phyloP scores from a whole-genome alignment of 2,888 invertebrate species.

The Orthosia incerta region DNA sequence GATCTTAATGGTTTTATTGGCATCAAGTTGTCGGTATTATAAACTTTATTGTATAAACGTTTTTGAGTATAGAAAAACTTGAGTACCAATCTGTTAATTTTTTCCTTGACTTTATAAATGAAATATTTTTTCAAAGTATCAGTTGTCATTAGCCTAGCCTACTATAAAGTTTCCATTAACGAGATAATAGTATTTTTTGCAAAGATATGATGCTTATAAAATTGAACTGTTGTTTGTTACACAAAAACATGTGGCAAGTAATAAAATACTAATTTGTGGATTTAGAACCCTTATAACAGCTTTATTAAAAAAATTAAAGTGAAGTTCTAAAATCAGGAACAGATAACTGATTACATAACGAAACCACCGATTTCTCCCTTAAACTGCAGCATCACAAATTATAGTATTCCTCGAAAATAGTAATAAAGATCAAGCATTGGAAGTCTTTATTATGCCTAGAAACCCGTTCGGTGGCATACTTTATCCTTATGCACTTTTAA shows the following conservation, averaged over 20 bases:
- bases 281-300: neutral
- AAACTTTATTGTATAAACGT: constrained; percentile 23
- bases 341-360: constrained; percentile 57
- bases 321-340: fast-evolving
- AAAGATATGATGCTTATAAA: neutral
- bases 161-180: neutral
- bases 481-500: constrained; percentile 72
- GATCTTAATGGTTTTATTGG: constrained; percentile 50
- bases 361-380: constrained; percentile 61
- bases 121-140: neutral
- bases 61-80: constrained; percentile 30
- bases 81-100: neutral
- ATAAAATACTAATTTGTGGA: neutral
- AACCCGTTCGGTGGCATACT: constrained; percentile 50
- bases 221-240: too few species aligned
- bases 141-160: neutral
- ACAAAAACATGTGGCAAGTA: neutral
- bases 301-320: too few species aligned
- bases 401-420: constrained; percentile 76
- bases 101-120: neutral
- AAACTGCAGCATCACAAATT: constrained; percentile 64
- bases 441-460: constrained; percentile 75
- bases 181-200: neutral
- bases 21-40: constrained; percentile 16
- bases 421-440: constrained; percentile 82